Percentiles rank a stretch among this genome's conserved stretches.
These are phyloP conservation scores for Helogale parvula DNA, from an alignment of 2,113 vertebrate species.

Conservation along the genomic window DNA sequence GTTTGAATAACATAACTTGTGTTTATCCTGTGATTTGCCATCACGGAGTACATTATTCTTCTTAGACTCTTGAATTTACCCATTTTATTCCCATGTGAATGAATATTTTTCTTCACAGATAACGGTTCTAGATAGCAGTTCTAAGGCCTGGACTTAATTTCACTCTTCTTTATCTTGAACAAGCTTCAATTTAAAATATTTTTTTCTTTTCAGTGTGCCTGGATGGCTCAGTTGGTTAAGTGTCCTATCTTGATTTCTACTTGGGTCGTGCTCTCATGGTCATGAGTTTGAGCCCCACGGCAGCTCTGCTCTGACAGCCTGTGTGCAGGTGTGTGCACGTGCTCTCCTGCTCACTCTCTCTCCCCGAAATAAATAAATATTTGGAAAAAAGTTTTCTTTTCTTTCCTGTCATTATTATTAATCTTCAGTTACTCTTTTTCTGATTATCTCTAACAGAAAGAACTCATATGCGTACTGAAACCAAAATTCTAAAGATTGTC, in stretches of 20 bases:
- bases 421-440: background rate
- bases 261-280: too few species aligned
- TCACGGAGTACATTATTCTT: constrained; percentile 4
- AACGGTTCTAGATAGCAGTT: background rate
- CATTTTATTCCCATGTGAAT: background rate
- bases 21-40: background rate
- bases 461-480: background rate
- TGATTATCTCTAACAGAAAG: background rate
- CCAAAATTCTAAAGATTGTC: constrained; percentile 5
- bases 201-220: too few species aligned
- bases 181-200: background rate
- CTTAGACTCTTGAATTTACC: background rate
- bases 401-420: background rate
- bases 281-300: too few species aligned
- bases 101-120: background rate
- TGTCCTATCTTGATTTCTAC: too few species aligned
- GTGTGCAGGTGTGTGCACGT: too few species aligned
- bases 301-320: too few species aligned
- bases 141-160: background rate
- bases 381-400: background rate
- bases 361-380: too few species aligned
- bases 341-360: too few species aligned
- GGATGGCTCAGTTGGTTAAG: too few species aligned
- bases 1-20: background rate
- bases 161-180: background rate